Evolutionary conservation across 2,113 vertebrate genomes (phyloP).

Genomic region (Equus przewalskii): DNA sequence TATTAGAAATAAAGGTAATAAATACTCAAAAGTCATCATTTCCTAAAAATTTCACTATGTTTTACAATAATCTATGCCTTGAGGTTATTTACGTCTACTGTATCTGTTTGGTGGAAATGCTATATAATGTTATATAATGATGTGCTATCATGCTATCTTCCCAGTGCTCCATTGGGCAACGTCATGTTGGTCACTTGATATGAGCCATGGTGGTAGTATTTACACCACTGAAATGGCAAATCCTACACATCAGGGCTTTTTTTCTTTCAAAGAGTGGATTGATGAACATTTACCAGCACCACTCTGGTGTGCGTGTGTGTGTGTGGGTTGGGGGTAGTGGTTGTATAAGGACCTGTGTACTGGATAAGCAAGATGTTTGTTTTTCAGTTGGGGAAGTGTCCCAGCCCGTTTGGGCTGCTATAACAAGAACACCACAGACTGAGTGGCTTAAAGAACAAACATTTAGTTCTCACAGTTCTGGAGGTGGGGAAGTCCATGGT

Average conservation of each 20-base stretch:
- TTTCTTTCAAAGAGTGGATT: background rate
- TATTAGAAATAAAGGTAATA: background rate
- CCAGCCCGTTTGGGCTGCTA: background rate
- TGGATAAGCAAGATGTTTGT: background rate
- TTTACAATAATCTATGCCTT: background rate
- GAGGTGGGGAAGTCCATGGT: background rate
- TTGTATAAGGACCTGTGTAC: no score
- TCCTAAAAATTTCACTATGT: background rate
- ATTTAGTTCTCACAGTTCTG: background rate
- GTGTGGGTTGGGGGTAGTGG: background rate
- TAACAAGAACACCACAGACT: background rate
- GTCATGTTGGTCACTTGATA: background rate
- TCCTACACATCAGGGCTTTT: background rate
- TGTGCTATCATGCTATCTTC: fast-evolving
- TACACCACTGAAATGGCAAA: background rate
- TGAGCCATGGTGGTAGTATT: background rate
- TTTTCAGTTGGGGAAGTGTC: background rate
- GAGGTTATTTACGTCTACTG: background rate
- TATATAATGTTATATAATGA: fast-evolving
- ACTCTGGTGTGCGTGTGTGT: background rate
- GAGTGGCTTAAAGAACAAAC: background rate
- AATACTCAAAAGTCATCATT: background rate
- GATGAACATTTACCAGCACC: background rate
- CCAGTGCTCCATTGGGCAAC: fast-evolving
- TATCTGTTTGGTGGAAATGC: background rate